Evolutionary conservation across 2,888 invertebrate genomes (phyloP).

Genomic region (Tenthredo scrophulariae): DNA sequence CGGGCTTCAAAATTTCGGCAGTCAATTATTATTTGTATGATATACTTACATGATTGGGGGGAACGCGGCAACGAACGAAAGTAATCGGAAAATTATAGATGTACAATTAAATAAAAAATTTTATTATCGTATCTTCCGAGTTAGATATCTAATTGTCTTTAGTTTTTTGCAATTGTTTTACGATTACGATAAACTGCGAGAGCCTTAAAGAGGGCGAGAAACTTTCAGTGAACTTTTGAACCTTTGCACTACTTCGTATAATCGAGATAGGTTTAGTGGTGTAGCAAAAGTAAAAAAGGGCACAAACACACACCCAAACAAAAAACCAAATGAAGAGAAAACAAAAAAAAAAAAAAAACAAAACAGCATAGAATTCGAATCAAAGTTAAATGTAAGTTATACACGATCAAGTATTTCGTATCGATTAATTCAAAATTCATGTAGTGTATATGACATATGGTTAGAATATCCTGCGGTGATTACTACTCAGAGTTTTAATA

Average conservation of each 20-base stretch:
- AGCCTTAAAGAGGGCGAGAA: background rate
- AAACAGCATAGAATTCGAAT: background rate
- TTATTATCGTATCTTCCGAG: slow-evolving; percentile 1
- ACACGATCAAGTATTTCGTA: background rate
- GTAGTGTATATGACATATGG: background rate
- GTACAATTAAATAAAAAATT: background rate
- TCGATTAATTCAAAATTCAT: background rate
- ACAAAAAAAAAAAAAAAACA: background rate
- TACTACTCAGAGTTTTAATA: background rate
- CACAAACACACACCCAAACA: background rate
- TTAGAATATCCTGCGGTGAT: background rate
- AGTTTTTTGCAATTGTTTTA: slow-evolving; percentile 25
- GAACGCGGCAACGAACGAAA: background rate
- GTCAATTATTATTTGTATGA: background rate
- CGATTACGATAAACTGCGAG: slow-evolving; percentile 15
- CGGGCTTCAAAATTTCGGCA: background rate
- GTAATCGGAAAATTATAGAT: background rate
- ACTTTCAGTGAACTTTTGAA: slow-evolving; percentile 35
- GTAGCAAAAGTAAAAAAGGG: background rate
- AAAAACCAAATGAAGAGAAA: background rate
- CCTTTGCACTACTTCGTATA: background rate
- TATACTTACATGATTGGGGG: background rate
- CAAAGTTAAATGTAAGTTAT: background rate
- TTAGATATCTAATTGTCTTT: slow-evolving; percentile 28
- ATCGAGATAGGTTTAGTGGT: background rate